Percentiles rank a stretch among this genome's conserved stretches.
Conservation (phyloP, 2,113 vertebrate genomes). For the Xyliphius kryptos region DNA sequence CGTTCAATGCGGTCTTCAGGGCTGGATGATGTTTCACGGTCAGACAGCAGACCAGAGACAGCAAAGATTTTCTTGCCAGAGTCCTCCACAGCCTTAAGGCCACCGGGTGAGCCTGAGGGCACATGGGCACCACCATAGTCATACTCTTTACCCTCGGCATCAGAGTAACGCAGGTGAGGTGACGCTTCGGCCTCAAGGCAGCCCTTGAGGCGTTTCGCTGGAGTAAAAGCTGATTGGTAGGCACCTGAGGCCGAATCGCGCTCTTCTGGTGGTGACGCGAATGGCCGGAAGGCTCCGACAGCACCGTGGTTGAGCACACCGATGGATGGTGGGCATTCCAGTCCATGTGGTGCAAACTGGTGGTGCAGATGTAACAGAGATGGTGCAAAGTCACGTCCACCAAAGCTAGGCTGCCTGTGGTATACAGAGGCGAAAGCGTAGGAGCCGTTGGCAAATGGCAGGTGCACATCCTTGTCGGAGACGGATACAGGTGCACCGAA, state of each 20-base stretch:
- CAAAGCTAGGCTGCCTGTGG: slow-evolving; percentile 92
- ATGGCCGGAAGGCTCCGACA: slow-evolving; percentile 94
- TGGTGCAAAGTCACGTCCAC: slow-evolving; percentile 94
- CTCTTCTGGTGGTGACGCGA: slow-evolving; percentile 87
- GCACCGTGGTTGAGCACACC: slow-evolving; percentile 98
- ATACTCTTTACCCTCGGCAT: slow-evolving; percentile 97
- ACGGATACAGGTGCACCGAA: slow-evolving; percentile 93
- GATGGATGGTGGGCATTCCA: slow-evolving; percentile 96
- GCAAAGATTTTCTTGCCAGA: slow-evolving; percentile 97
- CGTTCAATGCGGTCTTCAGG: slow-evolving; percentile 95
- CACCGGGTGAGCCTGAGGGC: slow-evolving; percentile 86
- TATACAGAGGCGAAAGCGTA: slow-evolving; percentile 99
- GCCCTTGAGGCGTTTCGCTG: slow-evolving; percentile 96
- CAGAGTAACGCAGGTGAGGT: slow-evolving; percentile 96
- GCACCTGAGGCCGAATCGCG: slow-evolving; percentile 84
- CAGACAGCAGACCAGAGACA: slow-evolving; percentile 96
- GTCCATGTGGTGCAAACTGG: slow-evolving; percentile 94
- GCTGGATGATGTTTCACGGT: slow-evolving; percentile 94
- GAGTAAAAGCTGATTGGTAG: slow-evolving; percentile 97
- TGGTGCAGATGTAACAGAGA: slow-evolving; percentile 96
- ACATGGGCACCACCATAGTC: slow-evolving; percentile 89
- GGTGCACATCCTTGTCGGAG: slow-evolving; percentile 93
- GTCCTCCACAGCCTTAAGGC: slow-evolving; percentile 90
- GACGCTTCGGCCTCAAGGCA: slow-evolving; percentile 91
- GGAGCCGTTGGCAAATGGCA: slow-evolving; percentile 96